phyloP scores from a whole-genome alignment of 2,888 invertebrate genomes.

The Dorcus hopei region DNA sequence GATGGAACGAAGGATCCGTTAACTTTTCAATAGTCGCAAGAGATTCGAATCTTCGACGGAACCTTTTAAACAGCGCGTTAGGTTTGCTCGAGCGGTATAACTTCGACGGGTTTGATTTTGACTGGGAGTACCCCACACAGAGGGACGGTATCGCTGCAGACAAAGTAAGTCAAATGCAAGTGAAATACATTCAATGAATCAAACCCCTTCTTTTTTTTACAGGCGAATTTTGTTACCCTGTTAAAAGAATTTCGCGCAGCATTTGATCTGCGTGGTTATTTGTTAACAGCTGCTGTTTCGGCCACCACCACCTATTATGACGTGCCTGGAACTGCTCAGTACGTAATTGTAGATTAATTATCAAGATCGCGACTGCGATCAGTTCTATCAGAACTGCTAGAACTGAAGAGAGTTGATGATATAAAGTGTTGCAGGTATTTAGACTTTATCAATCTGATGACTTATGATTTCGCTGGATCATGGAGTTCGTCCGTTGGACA shows the following conservation, averaged over 20 bases:
- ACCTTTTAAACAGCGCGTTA: slow-evolving; percentile 57
- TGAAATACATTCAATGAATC: neutral
- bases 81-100: slow-evolving; percentile 53
- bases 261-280: slow-evolving; percentile 52
- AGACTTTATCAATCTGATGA: slow-evolving; percentile 67
- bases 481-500: slow-evolving; percentile 64
- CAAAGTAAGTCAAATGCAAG: slow-evolving; percentile 23
- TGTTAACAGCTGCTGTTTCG: slow-evolving; percentile 60
- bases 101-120: slow-evolving; percentile 70
- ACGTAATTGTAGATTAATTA: slow-evolving; percentile 4
- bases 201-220: neutral
- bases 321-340: slow-evolving; percentile 57
- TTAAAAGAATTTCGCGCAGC: slow-evolving; percentile 54
- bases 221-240: slow-evolving; percentile 47
- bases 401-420: slow-evolving; percentile 4
- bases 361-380: too few relatives aligned
- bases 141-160: slow-evolving; percentile 46
- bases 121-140: slow-evolving; percentile 69
- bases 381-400: too few relatives aligned
- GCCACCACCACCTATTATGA: slow-evolving; percentile 53
- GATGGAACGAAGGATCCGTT: slow-evolving; percentile 59
- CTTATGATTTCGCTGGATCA: slow-evolving; percentile 68
- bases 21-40: slow-evolving; percentile 49
- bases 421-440: slow-evolving; percentile 51
- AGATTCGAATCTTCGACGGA: slow-evolving; percentile 46